A percentile compares a stretch with the other conserved stretches of the same genome.
Evolutionary conservation across 1,140 invertebrate species (phyloP).

Genomic region (Aphaenogaster ashmeadi): DNA sequence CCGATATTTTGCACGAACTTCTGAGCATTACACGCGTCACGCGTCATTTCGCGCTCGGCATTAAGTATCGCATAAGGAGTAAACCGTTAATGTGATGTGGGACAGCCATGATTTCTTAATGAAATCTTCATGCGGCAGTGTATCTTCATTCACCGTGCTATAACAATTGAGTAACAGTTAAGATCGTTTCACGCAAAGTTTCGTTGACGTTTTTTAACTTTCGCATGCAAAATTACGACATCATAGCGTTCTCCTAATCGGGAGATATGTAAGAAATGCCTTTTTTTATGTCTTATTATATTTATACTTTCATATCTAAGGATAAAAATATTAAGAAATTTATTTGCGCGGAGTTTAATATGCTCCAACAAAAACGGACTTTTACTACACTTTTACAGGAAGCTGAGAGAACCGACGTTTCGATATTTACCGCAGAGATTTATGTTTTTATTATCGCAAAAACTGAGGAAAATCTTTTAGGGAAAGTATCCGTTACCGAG

Average conservation of each 20-base stretch:
- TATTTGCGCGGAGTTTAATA: not conserved
- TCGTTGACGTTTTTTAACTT: not conserved
- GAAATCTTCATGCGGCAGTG: not conserved
- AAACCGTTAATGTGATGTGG: conserved; percentile 33
- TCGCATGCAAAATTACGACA: not conserved
- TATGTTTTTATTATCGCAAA: conserved; percentile 19
- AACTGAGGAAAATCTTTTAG: conserved; percentile 17
- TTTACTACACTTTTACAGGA: conserved; percentile 7
- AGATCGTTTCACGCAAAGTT: not conserved
- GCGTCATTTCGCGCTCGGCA: conserved; percentile 53
- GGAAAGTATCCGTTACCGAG: not conserved
- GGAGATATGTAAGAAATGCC: not conserved
- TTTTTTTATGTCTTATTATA: not conserved
- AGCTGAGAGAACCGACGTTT: not conserved
- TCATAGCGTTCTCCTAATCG: not conserved
- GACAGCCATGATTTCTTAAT: conserved; percentile 13
- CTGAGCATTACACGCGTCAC: conserved; percentile 49
- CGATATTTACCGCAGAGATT: conserved; percentile 7
- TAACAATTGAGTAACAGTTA: not conserved
- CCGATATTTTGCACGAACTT: conserved; percentile 44
- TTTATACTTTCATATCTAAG: conserved; percentile 7
- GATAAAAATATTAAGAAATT: conserved; percentile 11
- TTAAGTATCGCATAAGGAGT: conserved; percentile 13
- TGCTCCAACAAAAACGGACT: not conserved
- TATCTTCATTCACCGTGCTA: not conserved